phyloP scores from a whole-genome alignment of 2,888 invertebrate species.

The Aporophyla lueneburgensis region DNA sequence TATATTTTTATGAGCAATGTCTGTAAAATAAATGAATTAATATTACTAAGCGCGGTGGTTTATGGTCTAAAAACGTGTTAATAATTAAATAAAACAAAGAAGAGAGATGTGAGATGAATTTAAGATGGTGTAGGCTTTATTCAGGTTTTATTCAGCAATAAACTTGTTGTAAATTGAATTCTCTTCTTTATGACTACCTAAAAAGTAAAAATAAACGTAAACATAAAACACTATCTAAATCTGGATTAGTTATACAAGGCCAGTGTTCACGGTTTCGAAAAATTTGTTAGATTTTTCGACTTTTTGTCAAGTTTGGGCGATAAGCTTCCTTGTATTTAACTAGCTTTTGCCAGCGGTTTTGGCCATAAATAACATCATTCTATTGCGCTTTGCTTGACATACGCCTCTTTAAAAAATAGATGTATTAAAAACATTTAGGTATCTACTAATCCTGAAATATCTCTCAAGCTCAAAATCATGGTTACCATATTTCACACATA shows the following conservation, averaged over 20 bases:
- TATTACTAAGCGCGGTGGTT: not conserved
- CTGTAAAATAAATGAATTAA: too few species aligned
- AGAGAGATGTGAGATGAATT: constrained; percentile 21
- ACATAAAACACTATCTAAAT: constrained; percentile 39
- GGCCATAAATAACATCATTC: too few species aligned
- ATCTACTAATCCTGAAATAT: not conserved
- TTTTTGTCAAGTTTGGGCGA: not conserved
- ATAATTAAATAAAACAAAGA: constrained; percentile 32
- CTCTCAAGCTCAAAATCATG: constrained; percentile 35
- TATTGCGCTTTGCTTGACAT: too few species aligned
- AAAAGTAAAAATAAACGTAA: constrained; percentile 46
- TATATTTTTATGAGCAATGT: too few species aligned
- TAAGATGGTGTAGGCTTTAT: constrained; percentile 12
- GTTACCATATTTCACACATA: constrained; percentile 72
- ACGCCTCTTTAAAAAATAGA: too few species aligned
- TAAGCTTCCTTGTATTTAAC: not conserved
- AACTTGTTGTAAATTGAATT: constrained; percentile 54
- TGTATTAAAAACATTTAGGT: too few species aligned
- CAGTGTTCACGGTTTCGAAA: not conserved
- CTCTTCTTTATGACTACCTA: constrained; percentile 43
- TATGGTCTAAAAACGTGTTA: constrained; percentile 8
- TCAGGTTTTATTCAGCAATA: constrained; percentile 46
- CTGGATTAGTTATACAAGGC: constrained; percentile 27
- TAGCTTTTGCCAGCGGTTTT: too few species aligned
- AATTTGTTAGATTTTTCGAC: not conserved